These are phyloP conservation scores for Drosophila equinoxialis DNA, from an alignment of 1,140 invertebrate genomes.

Conservation along the genomic window DNA sequence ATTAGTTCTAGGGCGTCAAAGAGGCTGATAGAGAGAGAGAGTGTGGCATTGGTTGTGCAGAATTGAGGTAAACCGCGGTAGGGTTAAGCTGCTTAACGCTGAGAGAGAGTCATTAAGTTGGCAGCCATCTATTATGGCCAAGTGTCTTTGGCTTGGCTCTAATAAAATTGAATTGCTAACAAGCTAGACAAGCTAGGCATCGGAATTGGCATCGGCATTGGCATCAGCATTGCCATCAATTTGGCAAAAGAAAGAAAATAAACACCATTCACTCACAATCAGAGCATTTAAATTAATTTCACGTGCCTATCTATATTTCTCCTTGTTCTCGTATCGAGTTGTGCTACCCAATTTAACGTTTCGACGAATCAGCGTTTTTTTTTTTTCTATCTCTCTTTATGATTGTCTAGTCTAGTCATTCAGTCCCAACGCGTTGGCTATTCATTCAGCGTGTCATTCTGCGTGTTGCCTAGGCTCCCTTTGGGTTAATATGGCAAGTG, in stretches of 20 bases:
- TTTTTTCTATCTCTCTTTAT: neutral
- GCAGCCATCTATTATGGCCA: slow-evolving; percentile 55
- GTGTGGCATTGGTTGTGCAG: slow-evolving; percentile 2
- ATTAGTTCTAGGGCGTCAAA: slow-evolving; percentile 11
- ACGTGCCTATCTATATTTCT: slow-evolving; percentile 39
- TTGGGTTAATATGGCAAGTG: slow-evolving; percentile 8
- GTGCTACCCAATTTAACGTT: slow-evolving; percentile 49
- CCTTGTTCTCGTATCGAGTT: slow-evolving; percentile 6
- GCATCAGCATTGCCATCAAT: too few species aligned
- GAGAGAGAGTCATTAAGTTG: slow-evolving; percentile 30
- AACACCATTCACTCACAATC: slow-evolving; percentile 47
- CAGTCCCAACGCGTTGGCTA: slow-evolving; percentile 36
- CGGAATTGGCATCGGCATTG: too few species aligned
- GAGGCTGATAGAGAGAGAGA: neutral
- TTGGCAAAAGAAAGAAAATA: neutral
- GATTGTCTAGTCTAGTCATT: slow-evolving; percentile 43
- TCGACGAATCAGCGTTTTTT: slow-evolving; percentile 47
- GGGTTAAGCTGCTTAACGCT: slow-evolving; percentile 64
- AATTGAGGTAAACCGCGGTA: slow-evolving; percentile 68
- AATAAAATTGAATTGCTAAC: slow-evolving; percentile 55
- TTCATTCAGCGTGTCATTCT: slow-evolving; percentile 44
- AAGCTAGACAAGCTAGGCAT: slow-evolving; percentile 28
- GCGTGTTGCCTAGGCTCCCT: slow-evolving; percentile 8
- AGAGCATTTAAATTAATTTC: slow-evolving; percentile 70
- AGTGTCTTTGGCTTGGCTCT: slow-evolving; percentile 21